Base-by-base conservation (phyloP, 2,888 invertebrate genomes). In the Cataglyphis altisquamis region DNA sequence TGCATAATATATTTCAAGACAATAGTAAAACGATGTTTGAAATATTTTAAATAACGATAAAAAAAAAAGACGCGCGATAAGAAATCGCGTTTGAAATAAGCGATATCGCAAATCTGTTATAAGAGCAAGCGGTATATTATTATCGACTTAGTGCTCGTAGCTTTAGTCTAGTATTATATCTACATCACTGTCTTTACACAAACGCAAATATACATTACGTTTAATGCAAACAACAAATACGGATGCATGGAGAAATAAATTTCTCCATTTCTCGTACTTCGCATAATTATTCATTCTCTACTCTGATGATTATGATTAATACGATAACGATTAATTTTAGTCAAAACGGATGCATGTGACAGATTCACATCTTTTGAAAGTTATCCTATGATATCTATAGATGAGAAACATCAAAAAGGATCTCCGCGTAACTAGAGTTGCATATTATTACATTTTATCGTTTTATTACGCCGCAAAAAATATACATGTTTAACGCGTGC, bases 211-310 rank as follows among this genome's bases (percentile, higher is more conserved):
- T 29, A 68, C 45, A 21, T 67, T 67, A 60, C 45, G 57, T 36
- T 60, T 68, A 60, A 45, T 39, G 57, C 57, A 41, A 78, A 70
- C 70, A 80, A 80, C 60, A 60, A 80, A 80, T 70, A 62, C 55
- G 45, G 12, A 25, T 41, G 78, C 41, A 32, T 12, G n/a, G n/a
- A n/a, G 8, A n/a, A 80, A 80, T 18, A 80, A 62, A 80, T 78
- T 78, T 32, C 60, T 60, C 32, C 21, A 32, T 29, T n/a, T 52
- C 29, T 2, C 29, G 18, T 6, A 25, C 66, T 84, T 85, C 83
- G 80, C 68, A 68, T 77, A 83, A 86, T 87, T 77, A 66, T 66
- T 77, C 55, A 15, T 66, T 66, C 29, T n/a, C 39, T 21, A n/a
- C 45, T 8, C n/a, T 12, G 15, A 48, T 10, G 55, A n/a, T 57